Percentiles rank a stretch among this genome's conserved stretches.
These are phyloP conservation scores for Platycheirus rosarum DNA, from an alignment of 2,888 invertebrate genomes.

Conservation along the genomic window DNA sequence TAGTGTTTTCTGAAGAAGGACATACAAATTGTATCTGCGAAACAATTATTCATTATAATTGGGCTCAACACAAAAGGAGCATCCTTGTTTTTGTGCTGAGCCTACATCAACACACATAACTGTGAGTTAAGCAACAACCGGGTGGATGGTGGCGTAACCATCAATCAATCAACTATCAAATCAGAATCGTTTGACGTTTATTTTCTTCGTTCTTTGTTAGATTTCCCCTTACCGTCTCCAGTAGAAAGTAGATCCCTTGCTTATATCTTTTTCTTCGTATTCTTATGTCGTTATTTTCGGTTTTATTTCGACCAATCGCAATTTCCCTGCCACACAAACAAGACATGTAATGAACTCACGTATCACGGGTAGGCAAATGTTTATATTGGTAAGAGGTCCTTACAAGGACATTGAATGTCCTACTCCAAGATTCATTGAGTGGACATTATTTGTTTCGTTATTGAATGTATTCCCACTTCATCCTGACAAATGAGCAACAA, in stretches of 20 bases:
- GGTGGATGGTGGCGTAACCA: conserved; percentile 13
- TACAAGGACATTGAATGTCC: conserved; percentile 39
- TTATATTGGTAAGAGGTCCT: conserved; percentile 18
- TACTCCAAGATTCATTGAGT: conserved; percentile 45
- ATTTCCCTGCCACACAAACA: background rate
- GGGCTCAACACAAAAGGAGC: conserved; percentile 45
- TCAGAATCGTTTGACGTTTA: conserved; percentile 55
- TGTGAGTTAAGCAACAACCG: too few relatives aligned
- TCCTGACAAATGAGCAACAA: conserved; percentile 53
- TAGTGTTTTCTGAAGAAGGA: background rate
- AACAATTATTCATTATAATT: conserved; percentile 72
- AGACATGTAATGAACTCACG: conserved; percentile 28
- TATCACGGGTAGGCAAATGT: conserved; percentile 11
- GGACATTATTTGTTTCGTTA: conserved; percentile 54
- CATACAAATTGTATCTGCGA: conserved; percentile 54
- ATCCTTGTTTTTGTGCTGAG: conserved; percentile 34
- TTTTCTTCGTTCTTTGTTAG: conserved; percentile 14
- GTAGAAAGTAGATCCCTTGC: conserved; percentile 6
- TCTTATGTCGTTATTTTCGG: conserved; percentile 1
- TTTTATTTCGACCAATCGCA: conserved; percentile 13
- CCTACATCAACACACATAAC: conserved; percentile 24
- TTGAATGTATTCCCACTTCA: conserved; percentile 10
- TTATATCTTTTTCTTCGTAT: background rate
- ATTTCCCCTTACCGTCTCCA: conserved; percentile 32
- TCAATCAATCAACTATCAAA: conserved; percentile 73